Evolutionary conservation across 2,797 vertebrate genomes (phyloP), one percentile per base, ranked within the genome.

Genomic region (Borostomias antarcticus): DNA sequence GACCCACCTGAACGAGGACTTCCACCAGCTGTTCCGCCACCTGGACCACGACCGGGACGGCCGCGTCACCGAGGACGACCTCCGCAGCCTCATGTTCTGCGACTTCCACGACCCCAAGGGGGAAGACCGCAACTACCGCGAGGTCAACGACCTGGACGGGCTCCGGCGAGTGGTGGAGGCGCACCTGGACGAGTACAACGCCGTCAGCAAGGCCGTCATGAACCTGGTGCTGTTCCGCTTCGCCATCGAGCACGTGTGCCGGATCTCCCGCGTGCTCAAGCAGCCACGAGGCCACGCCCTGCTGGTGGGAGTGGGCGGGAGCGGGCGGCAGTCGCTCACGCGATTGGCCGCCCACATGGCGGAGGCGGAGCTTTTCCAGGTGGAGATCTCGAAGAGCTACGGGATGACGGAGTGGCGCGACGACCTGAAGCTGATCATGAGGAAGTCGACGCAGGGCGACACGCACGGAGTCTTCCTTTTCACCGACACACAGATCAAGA

Each of bases 51-150:
- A 95, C 73, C 7, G 17, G 0, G 94, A 96, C 17, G 94, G 94
- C 7, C 35, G 37, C 1, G 94, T 97, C 15, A 92, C 88, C 0
- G 96, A 96, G 75, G 94, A 96, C 47, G 95, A 97, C 73, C 87
- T 98, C 13, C 92, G 91, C 60, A 96, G 95, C 74, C 89, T 98
- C 62, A 95, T 98, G 93, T 98, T 97, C 75, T 97, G 96, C 64
- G 94, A 97, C 82, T 97, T 98, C 73, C 92, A 96, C 0, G 95
- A 98, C 78, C 89, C 86, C 28, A 95, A 92, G 76, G 91, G 92
- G 4, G 93, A 95, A 5, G 94, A 96, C 70, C 92, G 84, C 17
- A 92, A 66, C 81, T 97, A 98, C 79, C 80, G 91, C 0, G 95
- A 98, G 72, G 85, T 96, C 19, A 51, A 52, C 1, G 33, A 93